A percentile compares a stretch with the other conserved stretches of the same genome.
phyloP scores from a whole-genome alignment of 1,140 invertebrate genomes.

The Sminthurides bifidus region DNA sequence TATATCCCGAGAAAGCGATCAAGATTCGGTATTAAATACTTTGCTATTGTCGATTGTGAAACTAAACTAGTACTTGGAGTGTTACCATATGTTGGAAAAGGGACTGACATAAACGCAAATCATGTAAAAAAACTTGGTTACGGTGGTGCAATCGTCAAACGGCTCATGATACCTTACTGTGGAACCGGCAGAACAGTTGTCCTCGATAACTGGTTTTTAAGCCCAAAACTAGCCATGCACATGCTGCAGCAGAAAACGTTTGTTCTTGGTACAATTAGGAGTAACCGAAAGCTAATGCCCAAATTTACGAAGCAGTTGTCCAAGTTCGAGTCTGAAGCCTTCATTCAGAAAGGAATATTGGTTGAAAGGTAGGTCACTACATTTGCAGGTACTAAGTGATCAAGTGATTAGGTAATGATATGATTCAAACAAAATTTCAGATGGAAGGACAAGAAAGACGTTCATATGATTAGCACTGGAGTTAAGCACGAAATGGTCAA shows the following conservation, averaged over 20 bases:
- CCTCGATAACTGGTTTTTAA: conserved; percentile 41
- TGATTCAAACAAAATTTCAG: background rate
- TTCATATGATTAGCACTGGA: background rate
- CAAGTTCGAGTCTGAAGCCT: background rate
- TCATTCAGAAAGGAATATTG: background rate
- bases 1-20: conserved; percentile 38
- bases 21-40: conserved; percentile 36
- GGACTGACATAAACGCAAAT: conserved; percentile 8
- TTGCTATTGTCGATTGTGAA: conserved; percentile 34
- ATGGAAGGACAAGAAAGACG: background rate
- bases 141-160: conserved; percentile 27
- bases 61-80: conserved; percentile 37
- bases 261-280: conserved; percentile 32
- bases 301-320: background rate
- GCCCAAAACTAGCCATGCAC: conserved; percentile 33
- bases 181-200: conserved; percentile 36
- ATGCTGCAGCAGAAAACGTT: conserved; percentile 35
- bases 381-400: no score
- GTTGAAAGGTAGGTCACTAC: conserved; percentile 3
- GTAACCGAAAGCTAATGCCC: conserved; percentile 9
- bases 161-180: conserved; percentile 22
- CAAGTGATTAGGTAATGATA: background rate
- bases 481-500: background rate
- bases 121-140: conserved; percentile 25
- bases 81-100: conserved; percentile 32